Conservation (phyloP, 1,140 invertebrate genomes). For the Euwallacea similis region DNA sequence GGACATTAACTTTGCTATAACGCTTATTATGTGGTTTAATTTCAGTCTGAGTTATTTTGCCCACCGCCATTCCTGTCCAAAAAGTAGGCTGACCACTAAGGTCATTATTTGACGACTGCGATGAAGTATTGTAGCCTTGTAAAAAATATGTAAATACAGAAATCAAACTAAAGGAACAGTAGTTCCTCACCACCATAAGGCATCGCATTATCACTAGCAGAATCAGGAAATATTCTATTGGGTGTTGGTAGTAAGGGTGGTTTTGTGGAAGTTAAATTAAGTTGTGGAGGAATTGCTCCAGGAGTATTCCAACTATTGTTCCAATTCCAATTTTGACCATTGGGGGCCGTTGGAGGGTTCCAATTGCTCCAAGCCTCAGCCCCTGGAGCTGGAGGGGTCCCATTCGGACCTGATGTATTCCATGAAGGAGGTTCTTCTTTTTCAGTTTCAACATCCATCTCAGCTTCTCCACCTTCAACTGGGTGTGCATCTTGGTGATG, state of each 20-base stretch:
- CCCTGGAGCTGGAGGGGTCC: constrained; percentile 45
- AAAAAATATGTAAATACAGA: neutral
- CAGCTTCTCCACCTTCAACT: constrained; percentile 75
- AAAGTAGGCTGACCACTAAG: constrained; percentile 40
- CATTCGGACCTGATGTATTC: constrained; percentile 39
- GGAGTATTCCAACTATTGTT: constrained; percentile 55
- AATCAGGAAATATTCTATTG: constrained; percentile 53
- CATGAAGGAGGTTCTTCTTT: constrained; percentile 57
- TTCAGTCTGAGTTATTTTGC: constrained; percentile 36
- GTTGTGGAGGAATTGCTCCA: constrained; percentile 52
- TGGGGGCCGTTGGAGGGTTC: constrained; percentile 42
- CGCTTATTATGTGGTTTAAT: constrained; percentile 51
- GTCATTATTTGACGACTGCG: constrained; percentile 19
- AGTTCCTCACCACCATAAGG: constrained; percentile 43
- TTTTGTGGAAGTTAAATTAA: constrained; percentile 38
- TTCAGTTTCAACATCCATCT: constrained; percentile 80
- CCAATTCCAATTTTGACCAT: constrained; percentile 56
- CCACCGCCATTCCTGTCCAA: constrained; percentile 38
- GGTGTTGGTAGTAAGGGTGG: constrained; percentile 53
- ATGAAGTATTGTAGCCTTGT: constrained; percentile 10
- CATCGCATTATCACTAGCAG: constrained; percentile 44
- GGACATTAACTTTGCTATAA: constrained; percentile 51
- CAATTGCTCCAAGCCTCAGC: constrained; percentile 46
- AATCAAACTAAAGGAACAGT: neutral
- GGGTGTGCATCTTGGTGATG: neutral